Conservation (phyloP, 2,113 vertebrate species). For the Podarcis raffonei region DNA sequence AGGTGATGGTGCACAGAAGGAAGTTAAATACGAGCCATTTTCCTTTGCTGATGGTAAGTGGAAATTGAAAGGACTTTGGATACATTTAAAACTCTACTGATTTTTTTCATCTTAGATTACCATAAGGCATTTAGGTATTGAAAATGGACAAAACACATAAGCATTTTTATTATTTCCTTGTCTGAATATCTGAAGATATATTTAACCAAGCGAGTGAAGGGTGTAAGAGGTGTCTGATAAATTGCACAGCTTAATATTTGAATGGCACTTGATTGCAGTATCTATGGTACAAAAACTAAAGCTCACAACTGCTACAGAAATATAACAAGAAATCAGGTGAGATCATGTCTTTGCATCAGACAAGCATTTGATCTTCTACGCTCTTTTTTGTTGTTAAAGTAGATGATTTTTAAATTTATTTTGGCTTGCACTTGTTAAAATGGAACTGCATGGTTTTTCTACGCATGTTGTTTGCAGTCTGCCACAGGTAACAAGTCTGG, state of each 20-base stretch:
- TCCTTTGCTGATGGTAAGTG: constrained; percentile 93
- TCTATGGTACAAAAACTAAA: background rate
- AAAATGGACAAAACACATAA: background rate
- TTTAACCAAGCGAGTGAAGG: background rate
- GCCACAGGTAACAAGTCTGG: background rate
- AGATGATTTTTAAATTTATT: background rate
- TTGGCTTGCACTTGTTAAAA: background rate
- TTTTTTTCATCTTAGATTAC: background rate
- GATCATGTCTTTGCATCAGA: background rate
- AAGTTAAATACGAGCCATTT: constrained; percentile 90
- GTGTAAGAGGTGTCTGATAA: background rate
- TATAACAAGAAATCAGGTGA: background rate
- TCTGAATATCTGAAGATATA: background rate
- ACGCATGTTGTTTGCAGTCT: background rate
- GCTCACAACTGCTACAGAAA: background rate
- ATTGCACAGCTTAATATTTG: background rate
- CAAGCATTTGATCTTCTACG: background rate
- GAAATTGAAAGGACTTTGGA: constrained; percentile 5
- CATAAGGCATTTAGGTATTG: background rate
- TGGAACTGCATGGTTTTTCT: background rate
- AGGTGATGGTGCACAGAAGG: constrained; percentile 80
- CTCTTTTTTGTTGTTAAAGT: background rate
- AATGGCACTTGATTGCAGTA: background rate
- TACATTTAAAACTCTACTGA: background rate
- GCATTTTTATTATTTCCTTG: background rate